A percentile compares a stretch with the other conserved stretches of the same genome.
Evolutionary conservation across 2,113 vertebrate genomes (phyloP).

Genomic region (Puntigrus tetrazona): DNA sequence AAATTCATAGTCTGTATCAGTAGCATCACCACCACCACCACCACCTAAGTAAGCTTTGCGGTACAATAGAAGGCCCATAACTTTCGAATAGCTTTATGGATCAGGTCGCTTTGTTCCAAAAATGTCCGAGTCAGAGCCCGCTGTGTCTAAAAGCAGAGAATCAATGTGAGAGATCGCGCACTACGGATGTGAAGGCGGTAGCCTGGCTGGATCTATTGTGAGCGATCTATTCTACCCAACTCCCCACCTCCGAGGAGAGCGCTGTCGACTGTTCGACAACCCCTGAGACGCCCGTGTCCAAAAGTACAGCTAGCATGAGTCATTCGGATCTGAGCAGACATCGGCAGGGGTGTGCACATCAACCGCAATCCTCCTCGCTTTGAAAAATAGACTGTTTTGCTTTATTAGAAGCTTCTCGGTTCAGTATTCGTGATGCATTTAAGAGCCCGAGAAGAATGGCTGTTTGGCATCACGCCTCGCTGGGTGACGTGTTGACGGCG

Average conservation of each 20-base stretch:
- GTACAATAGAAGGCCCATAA: not conserved
- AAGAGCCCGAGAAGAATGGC: constrained; percentile 13
- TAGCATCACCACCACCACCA: constrained; percentile 36
- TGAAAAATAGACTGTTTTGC: not conserved
- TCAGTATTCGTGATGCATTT: not conserved
- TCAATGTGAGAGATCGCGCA: not conserved
- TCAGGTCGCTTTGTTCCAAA: constrained; percentile 12
- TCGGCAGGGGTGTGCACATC: not conserved
- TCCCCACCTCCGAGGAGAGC: not conserved
- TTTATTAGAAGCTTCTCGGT: not conserved
- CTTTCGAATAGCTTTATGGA: not conserved
- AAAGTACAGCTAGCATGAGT: not conserved
- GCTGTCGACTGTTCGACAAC: constrained; percentile 4
- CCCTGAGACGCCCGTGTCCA: constrained; percentile 4
- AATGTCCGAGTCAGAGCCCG: constrained; percentile 20
- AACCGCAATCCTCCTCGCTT: not conserved
- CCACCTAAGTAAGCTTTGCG: constrained; percentile 24
- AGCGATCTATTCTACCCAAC: constrained; percentile 20
- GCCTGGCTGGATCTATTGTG: constrained; percentile 20
- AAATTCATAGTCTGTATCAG: constrained; percentile 51
- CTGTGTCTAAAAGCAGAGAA: constrained; percentile 38
- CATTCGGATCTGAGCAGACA: not conserved
- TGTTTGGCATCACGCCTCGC: constrained; percentile 3
- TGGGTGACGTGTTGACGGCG: not conserved
- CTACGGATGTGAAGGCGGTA: not conserved